A percentile compares a stretch with the other conserved stretches of the same genome.
These are phyloP conservation scores for Delichon dasypus DNA, from an alignment of 2,797 vertebrate species.

Conservation along the genomic window DNA sequence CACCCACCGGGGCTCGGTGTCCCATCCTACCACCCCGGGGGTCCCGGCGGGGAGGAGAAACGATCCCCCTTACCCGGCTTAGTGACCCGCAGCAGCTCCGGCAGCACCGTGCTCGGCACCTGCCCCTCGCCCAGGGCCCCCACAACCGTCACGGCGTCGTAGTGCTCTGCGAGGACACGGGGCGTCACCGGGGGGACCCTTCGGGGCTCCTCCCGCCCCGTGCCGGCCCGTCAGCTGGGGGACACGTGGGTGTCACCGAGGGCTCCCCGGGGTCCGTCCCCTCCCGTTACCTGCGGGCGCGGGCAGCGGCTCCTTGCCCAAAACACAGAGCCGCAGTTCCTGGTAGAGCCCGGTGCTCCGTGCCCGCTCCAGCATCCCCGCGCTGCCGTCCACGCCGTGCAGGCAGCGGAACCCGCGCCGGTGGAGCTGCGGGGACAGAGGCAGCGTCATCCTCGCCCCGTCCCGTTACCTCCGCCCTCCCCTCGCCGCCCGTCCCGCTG, in stretches of 20 bases:
- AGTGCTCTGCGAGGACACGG: constrained; percentile 65
- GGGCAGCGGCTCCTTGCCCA: constrained; percentile 82
- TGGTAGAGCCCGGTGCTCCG: constrained; percentile 78
- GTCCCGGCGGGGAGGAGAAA: not conserved
- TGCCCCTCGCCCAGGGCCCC: constrained; percentile 85
- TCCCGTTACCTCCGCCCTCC: not conserved
- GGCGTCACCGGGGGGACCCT: not conserved
- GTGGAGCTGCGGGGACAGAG: constrained; percentile 77
- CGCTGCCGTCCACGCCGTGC: constrained; percentile 88
- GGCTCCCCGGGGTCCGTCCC: too few species aligned
- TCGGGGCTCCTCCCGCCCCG: too few species aligned
- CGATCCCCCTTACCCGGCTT: constrained; percentile 78
- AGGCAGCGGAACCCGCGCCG: constrained; percentile 80
- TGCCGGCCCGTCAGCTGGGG: not conserved
- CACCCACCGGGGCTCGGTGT: not conserved
- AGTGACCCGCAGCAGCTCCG: constrained; percentile 80
- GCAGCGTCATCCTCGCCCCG: not conserved
- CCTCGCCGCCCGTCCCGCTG: fast-evolving
- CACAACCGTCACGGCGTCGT: constrained; percentile 84
- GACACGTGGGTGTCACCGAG: not conserved
- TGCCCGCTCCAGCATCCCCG: constrained; percentile 83
- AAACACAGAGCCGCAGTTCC: constrained; percentile 75
- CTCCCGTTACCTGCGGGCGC: constrained; percentile 75
- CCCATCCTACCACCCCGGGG: not conserved
- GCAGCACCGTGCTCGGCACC: constrained; percentile 74